Evolutionary conservation across 2,888 invertebrate species (phyloP), one percentile per base, ranked within the genome.

Genomic region (Drosophila yooni): DNA sequence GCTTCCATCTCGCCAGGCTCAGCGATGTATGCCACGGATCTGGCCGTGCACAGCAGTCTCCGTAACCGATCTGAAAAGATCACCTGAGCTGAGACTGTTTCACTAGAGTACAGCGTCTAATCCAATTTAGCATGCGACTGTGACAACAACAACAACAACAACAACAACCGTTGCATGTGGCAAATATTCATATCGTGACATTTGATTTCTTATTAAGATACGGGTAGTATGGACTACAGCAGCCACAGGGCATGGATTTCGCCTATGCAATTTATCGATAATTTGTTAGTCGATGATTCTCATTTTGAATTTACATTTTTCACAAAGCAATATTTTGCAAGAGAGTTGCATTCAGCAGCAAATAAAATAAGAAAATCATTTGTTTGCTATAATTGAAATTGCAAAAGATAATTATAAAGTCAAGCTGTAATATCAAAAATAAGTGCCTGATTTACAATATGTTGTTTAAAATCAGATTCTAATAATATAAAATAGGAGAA

Each of bases 151-250:
- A 76, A 57, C 34, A 54, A 57, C 29, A 43, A 40, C 57, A 52
- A 36, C 21, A 68, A 57, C 56, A 53, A 51, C 52, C 40, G 46
- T 68, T 63, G 56, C 66, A 79, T 79, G 66, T 80, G 76, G 79
- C 74, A 74, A 88, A 82, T 80, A 88, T 77, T 59, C 63, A 79
- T 83, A 88, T 87, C 90, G 90, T 87, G 90, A 87, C 90, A 90
- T 83, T 88, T 87, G 87, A 90, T 87, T 88, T 76, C 64, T 74
- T 86, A 84, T 79, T 74, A 70, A 81, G 90, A 87, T 87, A 80
- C 40, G 57, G 81, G 54, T 66, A 36, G 50, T 33, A 64, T 62
- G 58, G 13, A 53, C 27, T 59, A 18, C 13, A 27, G 43, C 29
- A n/a, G 54, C 51, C 66, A 40, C 53, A 63, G 56, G 51, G 52